Evolutionary conservation across 2,888 invertebrate genomes (phyloP).

Genomic region (Seira musarum): DNA sequence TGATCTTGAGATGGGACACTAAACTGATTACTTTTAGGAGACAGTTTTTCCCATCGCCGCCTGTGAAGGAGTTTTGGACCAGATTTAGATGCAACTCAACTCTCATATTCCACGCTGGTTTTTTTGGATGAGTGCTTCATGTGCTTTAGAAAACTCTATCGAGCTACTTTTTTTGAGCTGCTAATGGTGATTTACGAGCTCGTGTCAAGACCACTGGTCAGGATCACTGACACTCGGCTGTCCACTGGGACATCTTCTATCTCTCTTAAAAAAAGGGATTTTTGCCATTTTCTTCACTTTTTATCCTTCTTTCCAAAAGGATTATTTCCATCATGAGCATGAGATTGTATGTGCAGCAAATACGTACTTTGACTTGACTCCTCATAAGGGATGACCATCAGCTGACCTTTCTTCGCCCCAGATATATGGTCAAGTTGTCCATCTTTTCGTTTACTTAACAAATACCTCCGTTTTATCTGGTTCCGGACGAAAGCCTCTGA

Average conservation of each 20-base stretch:
- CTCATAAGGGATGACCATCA: slow-evolving; percentile 41
- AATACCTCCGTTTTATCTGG: slow-evolving; percentile 50
- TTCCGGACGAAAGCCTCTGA: slow-evolving; percentile 54
- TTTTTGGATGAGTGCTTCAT: too few species aligned
- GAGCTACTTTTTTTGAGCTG: slow-evolving; percentile 55
- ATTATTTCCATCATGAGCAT: neutral
- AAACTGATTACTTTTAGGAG: too few species aligned
- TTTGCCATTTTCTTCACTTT: neutral
- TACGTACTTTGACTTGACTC: too few species aligned
- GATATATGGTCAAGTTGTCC: slow-evolving; percentile 54
- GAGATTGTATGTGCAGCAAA: too few species aligned
- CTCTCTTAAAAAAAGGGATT: slow-evolving; percentile 41
- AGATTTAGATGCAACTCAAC: too few species aligned
- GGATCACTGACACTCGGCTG: slow-evolving; percentile 66
- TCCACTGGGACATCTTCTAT: slow-evolving; percentile 60
- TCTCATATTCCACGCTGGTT: too few species aligned
- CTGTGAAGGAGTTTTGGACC: too few species aligned
- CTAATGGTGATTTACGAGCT: slow-evolving; percentile 70
- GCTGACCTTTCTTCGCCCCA: slow-evolving; percentile 50
- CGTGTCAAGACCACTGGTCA: slow-evolving; percentile 69
- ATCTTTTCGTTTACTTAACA: slow-evolving; percentile 50
- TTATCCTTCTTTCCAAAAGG: neutral
- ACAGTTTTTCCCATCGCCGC: too few species aligned
- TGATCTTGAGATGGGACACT: too few species aligned
- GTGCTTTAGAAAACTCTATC: too few species aligned